phyloP scores from a whole-genome alignment of 2,113 vertebrate species.

The Athene noctua region DNA sequence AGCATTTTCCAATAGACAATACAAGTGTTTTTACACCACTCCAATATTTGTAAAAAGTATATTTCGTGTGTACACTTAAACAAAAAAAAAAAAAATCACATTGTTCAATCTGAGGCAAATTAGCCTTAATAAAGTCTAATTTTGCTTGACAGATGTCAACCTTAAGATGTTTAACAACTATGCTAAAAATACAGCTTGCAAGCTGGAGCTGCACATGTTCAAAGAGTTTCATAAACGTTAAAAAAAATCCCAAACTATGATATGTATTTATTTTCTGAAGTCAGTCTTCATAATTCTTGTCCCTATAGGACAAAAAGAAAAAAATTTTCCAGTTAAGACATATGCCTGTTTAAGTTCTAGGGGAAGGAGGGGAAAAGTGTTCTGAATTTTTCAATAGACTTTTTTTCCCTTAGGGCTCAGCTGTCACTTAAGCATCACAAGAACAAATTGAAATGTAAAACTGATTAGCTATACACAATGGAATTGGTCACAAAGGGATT shows the following conservation, averaged over 20 bases:
- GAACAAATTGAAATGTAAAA: constrained; percentile 71
- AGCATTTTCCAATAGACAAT: constrained; percentile 56
- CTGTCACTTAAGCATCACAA: constrained; percentile 61
- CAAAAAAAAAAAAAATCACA: constrained; percentile 53
- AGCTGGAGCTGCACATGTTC: constrained; percentile 58
- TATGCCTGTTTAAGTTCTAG: constrained; percentile 65
- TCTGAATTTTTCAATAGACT: constrained; percentile 60
- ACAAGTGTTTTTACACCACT: constrained; percentile 61
- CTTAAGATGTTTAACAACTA: constrained; percentile 59
- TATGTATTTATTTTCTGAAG: constrained; percentile 42
- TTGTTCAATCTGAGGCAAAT: constrained; percentile 62
- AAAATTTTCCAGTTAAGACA: constrained; percentile 62
- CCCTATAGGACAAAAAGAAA: constrained; percentile 19
- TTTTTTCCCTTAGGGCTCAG: constrained; percentile 51
- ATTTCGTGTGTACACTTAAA: constrained; percentile 60
- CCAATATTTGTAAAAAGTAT: constrained; percentile 61
- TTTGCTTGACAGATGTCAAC: constrained; percentile 39
- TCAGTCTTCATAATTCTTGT: constrained; percentile 48
- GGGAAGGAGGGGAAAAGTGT: constrained; percentile 28
- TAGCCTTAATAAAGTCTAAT: constrained; percentile 58
- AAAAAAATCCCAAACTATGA: constrained; percentile 34
- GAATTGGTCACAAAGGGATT: constrained; percentile 77
- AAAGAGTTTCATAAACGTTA: constrained; percentile 41
- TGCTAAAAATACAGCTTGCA: constrained; percentile 53
- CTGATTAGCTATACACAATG: constrained; percentile 74